Percentiles rank a stretch among this genome's conserved stretches.
These are phyloP conservation scores for Dinocampus coccinellae DNA, from an alignment of 2,888 invertebrate genomes.

Conservation along the genomic window DNA sequence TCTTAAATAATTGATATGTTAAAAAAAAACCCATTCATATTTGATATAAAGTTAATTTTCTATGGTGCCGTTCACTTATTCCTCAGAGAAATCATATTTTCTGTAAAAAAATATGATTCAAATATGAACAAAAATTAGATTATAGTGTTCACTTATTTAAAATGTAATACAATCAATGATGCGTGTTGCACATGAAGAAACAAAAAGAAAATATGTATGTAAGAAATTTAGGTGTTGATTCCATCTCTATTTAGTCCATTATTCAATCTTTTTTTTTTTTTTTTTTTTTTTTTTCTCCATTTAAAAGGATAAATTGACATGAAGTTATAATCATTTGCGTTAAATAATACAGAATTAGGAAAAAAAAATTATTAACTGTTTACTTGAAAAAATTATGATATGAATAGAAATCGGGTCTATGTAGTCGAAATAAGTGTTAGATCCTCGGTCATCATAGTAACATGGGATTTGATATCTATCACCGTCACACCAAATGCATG, in stretches of 20 bases:
- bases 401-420: not conserved
- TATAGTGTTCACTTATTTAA: not conserved
- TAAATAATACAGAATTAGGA: not conserved
- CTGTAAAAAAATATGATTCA: not conserved
- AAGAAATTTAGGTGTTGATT: not conserved
- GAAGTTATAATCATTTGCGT: not conserved
- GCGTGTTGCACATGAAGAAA: not conserved
- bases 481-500: not conserved
- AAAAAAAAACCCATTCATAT: no score
- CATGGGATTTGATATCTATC: not conserved
- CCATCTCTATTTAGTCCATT: not conserved
- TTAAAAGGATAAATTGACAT: conserved; percentile 12
- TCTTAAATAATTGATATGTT: not conserved
- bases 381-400: not conserved
- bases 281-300: not conserved
- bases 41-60: no score
- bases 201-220: conserved; percentile 10
- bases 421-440: not conserved
- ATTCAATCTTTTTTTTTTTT: not conserved
- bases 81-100: not conserved
- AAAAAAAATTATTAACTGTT: not conserved
- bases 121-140: not conserved
- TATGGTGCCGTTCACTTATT: no score
- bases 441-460: not conserved
- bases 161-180: not conserved